Evolutionary conservation across 2,797 vertebrate species (phyloP).

Genomic region (Brachyalestes nurse): DNA sequence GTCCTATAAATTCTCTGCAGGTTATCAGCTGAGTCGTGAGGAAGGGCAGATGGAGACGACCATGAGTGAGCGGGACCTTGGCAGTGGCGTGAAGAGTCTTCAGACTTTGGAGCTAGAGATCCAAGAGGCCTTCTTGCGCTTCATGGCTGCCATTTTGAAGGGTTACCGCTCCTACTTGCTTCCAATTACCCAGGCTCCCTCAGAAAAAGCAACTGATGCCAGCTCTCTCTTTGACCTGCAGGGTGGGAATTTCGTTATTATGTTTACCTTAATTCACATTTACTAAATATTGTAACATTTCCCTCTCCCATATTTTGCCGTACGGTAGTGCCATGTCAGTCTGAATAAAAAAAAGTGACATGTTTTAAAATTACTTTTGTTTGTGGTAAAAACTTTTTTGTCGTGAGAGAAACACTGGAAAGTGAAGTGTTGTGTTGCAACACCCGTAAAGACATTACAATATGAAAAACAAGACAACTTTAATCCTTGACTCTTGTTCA

Average conservation of each 20-base stretch:
- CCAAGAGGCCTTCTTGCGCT: conserved; percentile 95
- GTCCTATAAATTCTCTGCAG: conserved; percentile 69
- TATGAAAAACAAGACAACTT: conserved; percentile 22
- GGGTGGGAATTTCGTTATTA: conserved; percentile 74
- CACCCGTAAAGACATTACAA: not conserved
- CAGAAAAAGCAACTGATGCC: conserved; percentile 96
- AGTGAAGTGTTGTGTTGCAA: not conserved
- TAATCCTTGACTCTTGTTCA: conserved; percentile 27
- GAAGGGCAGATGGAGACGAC: conserved; percentile 89
- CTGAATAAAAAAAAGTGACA: not conserved
- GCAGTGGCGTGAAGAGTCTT: conserved; percentile 84
- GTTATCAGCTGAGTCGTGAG: conserved; percentile 89
- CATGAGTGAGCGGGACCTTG: conserved; percentile 89
- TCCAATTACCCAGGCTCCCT: conserved; percentile 96
- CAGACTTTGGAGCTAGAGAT: conserved; percentile 96
- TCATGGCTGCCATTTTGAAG: conserved; percentile 97
- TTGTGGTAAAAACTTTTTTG: not conserved
- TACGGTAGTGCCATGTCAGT: not conserved
- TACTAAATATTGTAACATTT: not conserved
- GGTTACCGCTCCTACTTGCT: conserved; percentile 94
- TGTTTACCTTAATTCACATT: not conserved
- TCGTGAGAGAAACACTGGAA: not conserved
- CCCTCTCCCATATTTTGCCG: not conserved
- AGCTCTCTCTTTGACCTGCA: conserved; percentile 95
- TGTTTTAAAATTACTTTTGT: conserved; percentile 23